Evolutionary conservation across 2,113 vertebrate genomes (phyloP), one percentile per base, ranked within the genome.

Genomic region (Mesitornis unicolor): DNA sequence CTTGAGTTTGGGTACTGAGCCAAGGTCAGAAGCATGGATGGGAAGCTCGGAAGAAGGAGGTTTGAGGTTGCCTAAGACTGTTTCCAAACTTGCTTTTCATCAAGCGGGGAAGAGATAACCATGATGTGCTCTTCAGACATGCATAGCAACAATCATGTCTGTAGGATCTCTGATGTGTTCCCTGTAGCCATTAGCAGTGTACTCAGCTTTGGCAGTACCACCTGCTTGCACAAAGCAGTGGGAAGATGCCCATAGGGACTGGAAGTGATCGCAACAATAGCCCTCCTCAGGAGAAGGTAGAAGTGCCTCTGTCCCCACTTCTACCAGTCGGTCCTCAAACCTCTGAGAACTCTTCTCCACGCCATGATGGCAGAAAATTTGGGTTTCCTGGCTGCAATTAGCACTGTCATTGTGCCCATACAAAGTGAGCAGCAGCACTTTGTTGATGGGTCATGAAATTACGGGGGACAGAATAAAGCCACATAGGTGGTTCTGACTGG

Each of bases 401-500:
- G 71, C 57, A 47, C 56, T 70, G 59, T 81, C 1, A 19, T 73
- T 82, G 42, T 31, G 88, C 53, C 5, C 13, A 59, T 47, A 50
- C 53, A 84, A 91, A 94, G 78, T 29, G 21, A 89, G 61, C 67
- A 95, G 59, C 36, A 88, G 48, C 36, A 51, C 78, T 96, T 61
- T 88, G 67, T 60, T 89, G 70, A 71, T 83, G 64, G 88, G 20
- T 93, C 57, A 31, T 78, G 53, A 84, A 93, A 93, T 86, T 67
- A 59, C 45, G 59, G 69, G 68, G 84, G 71, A 65, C 60, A 95
- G 48, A 88, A 79, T 36, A 81, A 76, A 91, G 36, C 35, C 63
- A 78, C 65, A 79, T 95, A 86, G 96, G 84, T 91, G 45, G 43
- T 80, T 95, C 91, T 78, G 51, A 83, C 59, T 80, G 36, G 51